Percentiles rank a stretch among this genome's conserved stretches.
phyloP scores from a whole-genome alignment of 2,797 vertebrate genomes.

The Pteronotus mesoamericanus region DNA sequence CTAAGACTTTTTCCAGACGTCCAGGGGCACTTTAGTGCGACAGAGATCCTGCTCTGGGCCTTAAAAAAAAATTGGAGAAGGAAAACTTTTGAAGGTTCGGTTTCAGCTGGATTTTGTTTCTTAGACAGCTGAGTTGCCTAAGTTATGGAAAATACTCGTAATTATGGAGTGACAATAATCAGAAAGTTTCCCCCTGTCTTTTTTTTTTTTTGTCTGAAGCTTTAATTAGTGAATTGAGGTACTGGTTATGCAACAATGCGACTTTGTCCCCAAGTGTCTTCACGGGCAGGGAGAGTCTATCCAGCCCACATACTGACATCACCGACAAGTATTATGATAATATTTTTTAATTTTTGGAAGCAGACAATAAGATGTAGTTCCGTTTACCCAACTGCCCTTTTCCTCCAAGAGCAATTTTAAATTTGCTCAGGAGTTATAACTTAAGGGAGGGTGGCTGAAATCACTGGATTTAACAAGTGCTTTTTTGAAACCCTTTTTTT shows the following conservation, averaged over 20 bases:
- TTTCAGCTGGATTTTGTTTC: constrained; percentile 71
- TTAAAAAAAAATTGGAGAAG: constrained; percentile 59
- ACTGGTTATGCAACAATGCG: not conserved
- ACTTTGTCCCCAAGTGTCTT: not conserved
- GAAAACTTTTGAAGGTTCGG: constrained; percentile 68
- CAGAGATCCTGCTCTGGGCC: constrained; percentile 74
- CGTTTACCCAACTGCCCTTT: not conserved
- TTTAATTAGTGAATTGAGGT: not conserved
- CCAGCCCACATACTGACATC: not conserved
- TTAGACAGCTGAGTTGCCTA: constrained; percentile 60
- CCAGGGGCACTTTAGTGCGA: constrained; percentile 74
- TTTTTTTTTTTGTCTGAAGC: not conserved
- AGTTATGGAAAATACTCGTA: constrained; percentile 71
- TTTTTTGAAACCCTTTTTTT: not conserved
- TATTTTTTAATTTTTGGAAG: constrained; percentile 29
- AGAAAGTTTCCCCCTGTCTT: not conserved
- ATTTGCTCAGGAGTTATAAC: not conserved
- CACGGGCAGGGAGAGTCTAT: not conserved
- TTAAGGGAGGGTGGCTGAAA: not conserved
- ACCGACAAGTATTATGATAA: not conserved
- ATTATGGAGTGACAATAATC: constrained; percentile 46
- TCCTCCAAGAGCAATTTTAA: not conserved
- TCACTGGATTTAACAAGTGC: not conserved
- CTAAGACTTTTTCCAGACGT: constrained; percentile 85
- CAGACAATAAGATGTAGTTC: not conserved